These are phyloP conservation scores for Gymnopithys bicolor DNA, from an alignment of 2,797 vertebrate species.

Conservation along the genomic window DNA sequence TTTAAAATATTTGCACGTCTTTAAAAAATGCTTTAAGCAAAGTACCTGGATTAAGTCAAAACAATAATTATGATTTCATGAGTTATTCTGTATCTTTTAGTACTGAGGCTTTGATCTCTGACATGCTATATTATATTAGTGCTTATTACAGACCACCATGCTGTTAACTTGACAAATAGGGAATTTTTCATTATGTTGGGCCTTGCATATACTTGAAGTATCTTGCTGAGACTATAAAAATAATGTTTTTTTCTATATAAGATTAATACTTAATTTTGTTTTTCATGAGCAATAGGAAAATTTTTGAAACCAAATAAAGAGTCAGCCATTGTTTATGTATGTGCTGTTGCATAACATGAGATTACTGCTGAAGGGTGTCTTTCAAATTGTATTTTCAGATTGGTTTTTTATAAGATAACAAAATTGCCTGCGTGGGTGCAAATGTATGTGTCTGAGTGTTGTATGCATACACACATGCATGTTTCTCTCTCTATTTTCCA, in stretches of 20 bases:
- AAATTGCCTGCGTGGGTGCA: not conserved
- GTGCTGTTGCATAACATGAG: not conserved
- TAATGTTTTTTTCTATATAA: not conserved
- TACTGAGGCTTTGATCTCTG: conserved; percentile 13
- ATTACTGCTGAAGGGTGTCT: not conserved
- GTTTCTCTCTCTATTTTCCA: not conserved
- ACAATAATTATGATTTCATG: not conserved
- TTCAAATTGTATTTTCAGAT: conserved; percentile 1
- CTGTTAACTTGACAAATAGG: not conserved
- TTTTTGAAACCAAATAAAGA: not conserved
- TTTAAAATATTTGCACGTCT: not conserved
- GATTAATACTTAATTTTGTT: not conserved
- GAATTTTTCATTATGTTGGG: not conserved
- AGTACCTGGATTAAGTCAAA: not conserved
- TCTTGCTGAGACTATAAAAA: not conserved
- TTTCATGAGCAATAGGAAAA: not conserved
- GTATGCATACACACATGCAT: not conserved
- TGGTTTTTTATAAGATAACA: not conserved
- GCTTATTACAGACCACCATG: not conserved
- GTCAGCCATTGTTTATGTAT: not conserved
- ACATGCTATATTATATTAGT: not conserved
- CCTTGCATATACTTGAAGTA: not conserved
- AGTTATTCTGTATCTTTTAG: conserved; percentile 5
- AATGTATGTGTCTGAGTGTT: not conserved
- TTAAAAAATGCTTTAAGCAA: not conserved